Evolutionary conservation across 2,888 invertebrate species (phyloP), one percentile per base, ranked within the genome.

Genomic region (Lobophora halterata): DNA sequence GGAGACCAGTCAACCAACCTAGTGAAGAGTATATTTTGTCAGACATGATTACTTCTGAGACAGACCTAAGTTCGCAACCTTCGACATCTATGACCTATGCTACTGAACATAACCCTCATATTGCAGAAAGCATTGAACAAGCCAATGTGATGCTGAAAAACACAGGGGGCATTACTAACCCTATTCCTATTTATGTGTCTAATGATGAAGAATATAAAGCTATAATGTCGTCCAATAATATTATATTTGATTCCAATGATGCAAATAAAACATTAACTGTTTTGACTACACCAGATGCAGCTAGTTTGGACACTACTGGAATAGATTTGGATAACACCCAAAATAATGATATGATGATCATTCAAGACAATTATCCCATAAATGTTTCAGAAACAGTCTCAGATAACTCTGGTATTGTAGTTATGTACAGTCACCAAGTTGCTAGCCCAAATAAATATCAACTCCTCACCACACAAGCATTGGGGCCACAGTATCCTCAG

Each of bases 331-430:
- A 89, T 28, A 81, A 71, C 33, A 73, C 89, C n/a, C 88, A 89
- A 26, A 76, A 89, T 47, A 90, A 89, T 75, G 77, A 91, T 27
- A 90, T 91, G 63, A 90, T 91, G 90, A 90, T 91, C 31, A 76
- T 91, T 25, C 90, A 88, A 48, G 89, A 91, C 51, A 83, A 89
- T 47, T 90, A 87, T 63, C 89, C 89, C 39, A 69, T 90, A 18
- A 90, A 88, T 76, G 90, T 87, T 10, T 75, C 87, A 43, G 81
- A 88, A 51, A 64, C 82, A 16, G 81, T 86, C 19, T 58, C 71
- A 36, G 88, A 90, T 44, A 90, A 89, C 67, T 88, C 90, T 1
- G 91, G 91, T 55, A 91, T 91, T 62, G 91, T 91, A 6, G 91
- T 91, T 26, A 83, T 91, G 8, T 91, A 91, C 54, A 90, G 90